phyloP scores from a whole-genome alignment of 2,797 vertebrate genomes.

The Lithobates sylvaticus region DNA sequence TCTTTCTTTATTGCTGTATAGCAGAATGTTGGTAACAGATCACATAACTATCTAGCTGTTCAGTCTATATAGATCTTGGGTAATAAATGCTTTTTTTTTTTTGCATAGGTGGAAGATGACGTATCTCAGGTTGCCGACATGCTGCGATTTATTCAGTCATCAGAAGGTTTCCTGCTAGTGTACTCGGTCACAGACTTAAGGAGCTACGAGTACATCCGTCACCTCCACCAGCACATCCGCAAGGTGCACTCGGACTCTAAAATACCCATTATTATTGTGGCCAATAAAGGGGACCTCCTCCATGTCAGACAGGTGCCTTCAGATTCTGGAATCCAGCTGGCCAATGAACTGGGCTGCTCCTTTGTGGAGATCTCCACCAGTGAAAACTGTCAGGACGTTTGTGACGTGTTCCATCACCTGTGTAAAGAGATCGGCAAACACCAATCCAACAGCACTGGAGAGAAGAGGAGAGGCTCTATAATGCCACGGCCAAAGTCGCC shows the following conservation, averaged over 20 bases:
- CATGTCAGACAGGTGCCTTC: constrained; percentile 79
- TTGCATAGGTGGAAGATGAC: constrained; percentile 72
- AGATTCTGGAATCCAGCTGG: constrained; percentile 76
- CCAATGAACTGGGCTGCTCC: constrained; percentile 78
- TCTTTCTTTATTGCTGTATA: too few relatives aligned
- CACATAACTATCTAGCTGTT: too few relatives aligned
- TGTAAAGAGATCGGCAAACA: constrained; percentile 81
- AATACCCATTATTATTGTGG: constrained; percentile 78
- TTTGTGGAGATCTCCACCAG: constrained; percentile 83
- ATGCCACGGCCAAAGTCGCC: constrained; percentile 82
- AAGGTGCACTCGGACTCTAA: constrained; percentile 75
- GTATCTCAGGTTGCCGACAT: constrained; percentile 70
- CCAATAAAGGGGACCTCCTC: constrained; percentile 82
- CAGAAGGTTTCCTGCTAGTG: constrained; percentile 82
- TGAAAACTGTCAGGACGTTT: constrained; percentile 79
- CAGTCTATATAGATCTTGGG: too few relatives aligned
- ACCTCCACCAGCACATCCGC: constrained; percentile 79
- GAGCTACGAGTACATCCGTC: constrained; percentile 77
- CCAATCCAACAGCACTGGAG: constrained; percentile 65
- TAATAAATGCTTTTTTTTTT: neutral
- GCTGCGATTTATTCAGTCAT: constrained; percentile 77
- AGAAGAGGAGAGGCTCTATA: constrained; percentile 73
- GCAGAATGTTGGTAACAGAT: too few relatives aligned
- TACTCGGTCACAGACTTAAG: constrained; percentile 81
- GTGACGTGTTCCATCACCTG: constrained; percentile 80